phyloP scores from a whole-genome alignment of 2,888 invertebrate genomes.

The Zootermopsis nevadensis region DNA sequence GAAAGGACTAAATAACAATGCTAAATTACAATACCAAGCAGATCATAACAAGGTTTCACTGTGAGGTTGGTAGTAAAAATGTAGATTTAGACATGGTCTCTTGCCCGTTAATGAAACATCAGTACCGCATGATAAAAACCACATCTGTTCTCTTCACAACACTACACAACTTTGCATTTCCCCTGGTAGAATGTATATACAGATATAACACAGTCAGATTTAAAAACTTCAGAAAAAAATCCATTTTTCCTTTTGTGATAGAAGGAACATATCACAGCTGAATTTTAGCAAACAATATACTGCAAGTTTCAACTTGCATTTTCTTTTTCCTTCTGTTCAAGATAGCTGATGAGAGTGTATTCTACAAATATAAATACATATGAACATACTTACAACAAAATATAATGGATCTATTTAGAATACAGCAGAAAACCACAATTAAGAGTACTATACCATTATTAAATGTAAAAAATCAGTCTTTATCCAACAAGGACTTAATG shows the following conservation, averaged over 20 bases:
- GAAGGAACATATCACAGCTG: neutral
- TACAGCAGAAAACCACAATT: neutral
- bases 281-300: neutral
- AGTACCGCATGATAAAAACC: conserved; percentile 16
- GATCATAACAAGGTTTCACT: conserved; percentile 36
- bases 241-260: neutral
- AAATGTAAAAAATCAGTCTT: neutral
- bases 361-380: neutral
- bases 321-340: neutral
- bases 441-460: neutral
- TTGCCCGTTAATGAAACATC: conserved; percentile 19
- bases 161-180: neutral
- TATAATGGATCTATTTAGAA: neutral
- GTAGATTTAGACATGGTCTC: conserved; percentile 23
- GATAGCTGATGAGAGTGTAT: neutral
- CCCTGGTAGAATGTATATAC: neutral
- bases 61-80: conserved; percentile 12
- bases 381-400: neutral
- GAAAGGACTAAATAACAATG: neutral
- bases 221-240: neutral
- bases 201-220: neutral
- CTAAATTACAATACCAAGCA: neutral
- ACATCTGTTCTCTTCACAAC: conserved; percentile 6
- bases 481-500: neutral
- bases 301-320: neutral